These are phyloP conservation scores for Dysdera silvatica DNA, from an alignment of 1,140 invertebrate species.

Conservation along the genomic window DNA sequence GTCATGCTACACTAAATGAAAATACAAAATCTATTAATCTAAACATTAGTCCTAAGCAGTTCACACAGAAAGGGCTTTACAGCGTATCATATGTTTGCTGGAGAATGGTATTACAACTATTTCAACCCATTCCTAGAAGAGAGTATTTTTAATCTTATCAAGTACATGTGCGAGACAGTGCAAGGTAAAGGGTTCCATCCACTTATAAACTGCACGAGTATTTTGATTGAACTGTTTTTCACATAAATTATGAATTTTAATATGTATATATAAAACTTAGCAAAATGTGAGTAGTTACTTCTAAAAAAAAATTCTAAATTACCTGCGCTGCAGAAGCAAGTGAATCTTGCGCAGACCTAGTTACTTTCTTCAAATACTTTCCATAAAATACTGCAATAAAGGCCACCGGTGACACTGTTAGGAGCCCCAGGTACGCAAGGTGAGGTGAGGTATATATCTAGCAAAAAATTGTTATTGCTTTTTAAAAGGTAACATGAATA, in stretches of 20 bases:
- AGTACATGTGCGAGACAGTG: no score
- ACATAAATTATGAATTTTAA: constrained; percentile 15
- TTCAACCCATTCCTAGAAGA: no score
- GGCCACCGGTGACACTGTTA: constrained; percentile 80
- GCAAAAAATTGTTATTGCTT: constrained; percentile 33
- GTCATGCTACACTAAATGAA: no score
- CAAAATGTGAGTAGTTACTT: constrained; percentile 6
- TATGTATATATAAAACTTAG: constrained; percentile 41
- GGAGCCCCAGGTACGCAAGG: constrained; percentile 71
- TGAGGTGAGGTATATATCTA: constrained; percentile 84
- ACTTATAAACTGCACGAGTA: no score
- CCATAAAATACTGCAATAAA: constrained; percentile 80
- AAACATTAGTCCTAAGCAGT: no score
- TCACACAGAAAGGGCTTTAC: no score
- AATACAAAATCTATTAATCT: no score
- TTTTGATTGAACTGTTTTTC: neutral
- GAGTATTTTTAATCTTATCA: no score
- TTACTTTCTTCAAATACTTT: constrained; percentile 74
- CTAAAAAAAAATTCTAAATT: neutral
- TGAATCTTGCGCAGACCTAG: constrained; percentile 71
- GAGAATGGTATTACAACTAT: no score
- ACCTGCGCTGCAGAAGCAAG: constrained; percentile 72
- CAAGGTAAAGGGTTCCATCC: no score
- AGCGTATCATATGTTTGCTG: no score
- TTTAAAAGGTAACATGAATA: neutral